phyloP scores from a whole-genome alignment of 2,113 vertebrate genomes.

The Miniopterus natalensis region DNA sequence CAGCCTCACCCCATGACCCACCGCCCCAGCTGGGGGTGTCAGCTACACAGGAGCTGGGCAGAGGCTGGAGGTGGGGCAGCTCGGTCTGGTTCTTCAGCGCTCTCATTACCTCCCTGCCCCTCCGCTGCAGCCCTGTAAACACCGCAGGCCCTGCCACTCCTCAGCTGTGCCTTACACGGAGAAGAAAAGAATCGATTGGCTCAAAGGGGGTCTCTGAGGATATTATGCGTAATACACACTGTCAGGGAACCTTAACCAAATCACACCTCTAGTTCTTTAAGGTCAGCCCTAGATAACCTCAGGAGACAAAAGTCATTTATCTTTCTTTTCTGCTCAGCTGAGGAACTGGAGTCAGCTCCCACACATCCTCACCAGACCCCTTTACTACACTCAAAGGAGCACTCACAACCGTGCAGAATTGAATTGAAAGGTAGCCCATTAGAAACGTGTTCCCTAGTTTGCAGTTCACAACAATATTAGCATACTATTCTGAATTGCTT shows the following conservation, averaged over 20 bases:
- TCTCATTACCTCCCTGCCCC: constrained; percentile 61
- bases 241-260: constrained; percentile 15
- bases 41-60: constrained; percentile 67
- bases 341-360: background rate
- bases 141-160: too few relatives aligned
- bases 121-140: constrained; percentile 67
- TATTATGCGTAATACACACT: background rate
- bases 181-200: background rate
- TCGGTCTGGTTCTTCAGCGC: constrained; percentile 63
- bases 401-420: background rate
- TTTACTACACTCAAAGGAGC: background rate
- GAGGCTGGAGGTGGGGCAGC: constrained; percentile 65
- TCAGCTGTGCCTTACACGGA: too few relatives aligned
- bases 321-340: background rate
- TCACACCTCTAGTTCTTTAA: background rate
- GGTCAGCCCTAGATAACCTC: background rate
- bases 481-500: background rate
- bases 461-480: background rate
- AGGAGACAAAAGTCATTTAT: constrained; percentile 35
- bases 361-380: background rate
- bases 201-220: constrained; percentile 49
- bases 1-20: constrained; percentile 71
- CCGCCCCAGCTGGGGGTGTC: constrained; percentile 11
- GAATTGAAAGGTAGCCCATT: background rate
- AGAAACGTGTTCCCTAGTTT: background rate